Conservation (phyloP, 2,797 vertebrate species). For the Loriculus beryllinus region DNA sequence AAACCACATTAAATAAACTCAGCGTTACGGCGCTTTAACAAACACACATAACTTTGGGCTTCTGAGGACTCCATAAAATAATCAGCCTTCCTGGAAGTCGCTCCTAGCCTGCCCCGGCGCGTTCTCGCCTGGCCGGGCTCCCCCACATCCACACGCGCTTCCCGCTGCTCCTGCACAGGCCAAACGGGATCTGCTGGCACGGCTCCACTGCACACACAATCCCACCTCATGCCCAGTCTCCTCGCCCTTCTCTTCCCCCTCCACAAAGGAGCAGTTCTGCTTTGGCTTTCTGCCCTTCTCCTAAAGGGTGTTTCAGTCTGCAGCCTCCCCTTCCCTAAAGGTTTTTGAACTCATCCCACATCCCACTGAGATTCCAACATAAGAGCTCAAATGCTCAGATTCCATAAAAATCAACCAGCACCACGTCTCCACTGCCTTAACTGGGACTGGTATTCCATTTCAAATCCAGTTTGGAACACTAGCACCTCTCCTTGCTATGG, state of each 20-base stretch:
- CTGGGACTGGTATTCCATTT: background rate
- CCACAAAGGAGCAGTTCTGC: background rate
- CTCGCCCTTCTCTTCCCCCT: background rate
- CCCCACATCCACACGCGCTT: background rate
- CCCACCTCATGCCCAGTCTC: background rate
- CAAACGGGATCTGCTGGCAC: background rate
- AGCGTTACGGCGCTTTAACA: conserved; percentile 77
- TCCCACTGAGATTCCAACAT: background rate
- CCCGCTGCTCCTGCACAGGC: background rate
- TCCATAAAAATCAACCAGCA: background rate
- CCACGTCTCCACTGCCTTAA: background rate
- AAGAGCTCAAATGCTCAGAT: background rate
- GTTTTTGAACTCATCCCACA: background rate
- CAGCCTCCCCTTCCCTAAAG: background rate
- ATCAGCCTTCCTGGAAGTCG: conserved; percentile 81
- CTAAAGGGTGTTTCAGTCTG: background rate
- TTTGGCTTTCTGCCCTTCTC: background rate
- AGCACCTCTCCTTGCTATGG: background rate
- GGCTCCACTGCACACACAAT: accelerated
- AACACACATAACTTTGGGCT: conserved; percentile 74
- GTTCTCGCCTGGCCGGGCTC: background rate
- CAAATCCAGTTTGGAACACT: background rate
- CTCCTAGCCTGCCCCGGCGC: conserved; percentile 35
- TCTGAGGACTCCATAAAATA: conserved; percentile 78
- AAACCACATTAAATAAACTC: conserved; percentile 83